These are phyloP conservation scores for Girardia tigrina DNA, from an alignment of 2,888 invertebrate genomes.

Conservation along the genomic window DNA sequence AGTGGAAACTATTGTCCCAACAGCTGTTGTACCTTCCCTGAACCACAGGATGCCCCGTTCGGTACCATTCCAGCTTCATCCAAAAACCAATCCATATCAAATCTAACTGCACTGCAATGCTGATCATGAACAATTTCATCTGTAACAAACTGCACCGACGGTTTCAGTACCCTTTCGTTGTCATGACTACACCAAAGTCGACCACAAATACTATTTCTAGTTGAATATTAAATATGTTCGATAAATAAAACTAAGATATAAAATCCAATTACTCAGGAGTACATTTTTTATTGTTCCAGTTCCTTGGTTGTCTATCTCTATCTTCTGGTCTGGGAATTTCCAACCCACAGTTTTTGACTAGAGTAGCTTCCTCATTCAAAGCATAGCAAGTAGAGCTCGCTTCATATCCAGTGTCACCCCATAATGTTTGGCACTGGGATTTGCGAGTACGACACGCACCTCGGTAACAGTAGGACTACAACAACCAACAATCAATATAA, in stretches of 20 bases:
- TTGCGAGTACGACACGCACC: not conserved
- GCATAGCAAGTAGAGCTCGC: not conserved
- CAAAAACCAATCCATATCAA: slow-evolving; percentile 24
- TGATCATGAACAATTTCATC: not conserved
- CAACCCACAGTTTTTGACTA: not conserved
- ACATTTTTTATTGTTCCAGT: not conserved
- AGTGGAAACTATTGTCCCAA: no score
- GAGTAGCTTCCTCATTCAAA: not conserved
- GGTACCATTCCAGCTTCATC: slow-evolving; percentile 25
- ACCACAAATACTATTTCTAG: slow-evolving; percentile 2
- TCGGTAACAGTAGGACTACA: slow-evolving; percentile 1
- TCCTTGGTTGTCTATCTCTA: not conserved
- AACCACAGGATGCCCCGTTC: slow-evolving; percentile 8
- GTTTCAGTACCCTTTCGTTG: not conserved
- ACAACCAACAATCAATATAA: no score
- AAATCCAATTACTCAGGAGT: not conserved
- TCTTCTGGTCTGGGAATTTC: not conserved
- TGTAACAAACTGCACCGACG: not conserved
- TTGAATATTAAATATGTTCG: not conserved
- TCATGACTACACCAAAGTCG: slow-evolving; percentile 25
- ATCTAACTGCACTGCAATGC: slow-evolving; percentile 5
- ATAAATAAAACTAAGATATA: not conserved
- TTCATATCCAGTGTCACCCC: not conserved
- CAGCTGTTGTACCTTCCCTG: not conserved
- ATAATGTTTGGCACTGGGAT: not conserved